Percentiles rank a stretch among this genome's conserved stretches.
phyloP scores from a whole-genome alignment of 2,113 vertebrate genomes.

The Ceyx margarethae region DNA sequence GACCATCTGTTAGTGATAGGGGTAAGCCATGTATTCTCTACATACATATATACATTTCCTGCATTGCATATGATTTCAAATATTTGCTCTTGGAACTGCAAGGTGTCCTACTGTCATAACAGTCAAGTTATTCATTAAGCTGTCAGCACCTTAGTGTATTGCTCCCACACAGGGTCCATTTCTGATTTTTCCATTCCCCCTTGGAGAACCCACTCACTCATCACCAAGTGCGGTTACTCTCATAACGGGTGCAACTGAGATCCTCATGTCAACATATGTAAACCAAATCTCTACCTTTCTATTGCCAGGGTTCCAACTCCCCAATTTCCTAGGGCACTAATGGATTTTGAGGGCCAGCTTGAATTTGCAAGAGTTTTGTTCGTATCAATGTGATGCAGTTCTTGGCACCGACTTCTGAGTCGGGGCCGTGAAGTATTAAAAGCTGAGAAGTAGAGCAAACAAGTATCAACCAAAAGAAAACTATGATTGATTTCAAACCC shows the following conservation, averaged over 20 bases:
- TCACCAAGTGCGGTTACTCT: slow-evolving; percentile 72
- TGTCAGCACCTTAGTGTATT: slow-evolving; percentile 78
- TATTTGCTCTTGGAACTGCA: slow-evolving; percentile 82
- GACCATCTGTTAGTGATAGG: slow-evolving; percentile 78
- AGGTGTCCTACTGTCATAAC: slow-evolving; percentile 84
- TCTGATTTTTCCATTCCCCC: slow-evolving; percentile 76
- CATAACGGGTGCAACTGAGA: slow-evolving; percentile 75
- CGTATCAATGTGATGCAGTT: slow-evolving; percentile 65
- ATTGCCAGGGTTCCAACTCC: slow-evolving; percentile 55
- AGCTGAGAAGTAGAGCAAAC: slow-evolving; percentile 63
- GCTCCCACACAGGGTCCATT: slow-evolving; percentile 73
- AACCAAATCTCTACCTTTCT: slow-evolving; percentile 71
- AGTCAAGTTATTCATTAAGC: slow-evolving; percentile 85
- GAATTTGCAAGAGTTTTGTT: slow-evolving; percentile 56
- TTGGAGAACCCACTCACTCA: slow-evolving; percentile 76
- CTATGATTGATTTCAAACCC: slow-evolving; percentile 65
- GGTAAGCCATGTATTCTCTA: slow-evolving; percentile 61
- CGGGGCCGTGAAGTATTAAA: slow-evolving; percentile 31
- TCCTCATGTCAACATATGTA: slow-evolving; percentile 78
- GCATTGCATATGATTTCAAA: slow-evolving; percentile 79
- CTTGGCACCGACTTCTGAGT: slow-evolving; percentile 75
- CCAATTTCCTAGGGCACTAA: slow-evolving; percentile 71
- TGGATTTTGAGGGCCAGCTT: slow-evolving; percentile 66
- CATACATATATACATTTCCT: slow-evolving; percentile 74
- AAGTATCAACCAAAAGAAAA: slow-evolving; percentile 49